Evolutionary conservation across 2,888 invertebrate species (phyloP).

Genomic region (Diloba caeruleocephala): DNA sequence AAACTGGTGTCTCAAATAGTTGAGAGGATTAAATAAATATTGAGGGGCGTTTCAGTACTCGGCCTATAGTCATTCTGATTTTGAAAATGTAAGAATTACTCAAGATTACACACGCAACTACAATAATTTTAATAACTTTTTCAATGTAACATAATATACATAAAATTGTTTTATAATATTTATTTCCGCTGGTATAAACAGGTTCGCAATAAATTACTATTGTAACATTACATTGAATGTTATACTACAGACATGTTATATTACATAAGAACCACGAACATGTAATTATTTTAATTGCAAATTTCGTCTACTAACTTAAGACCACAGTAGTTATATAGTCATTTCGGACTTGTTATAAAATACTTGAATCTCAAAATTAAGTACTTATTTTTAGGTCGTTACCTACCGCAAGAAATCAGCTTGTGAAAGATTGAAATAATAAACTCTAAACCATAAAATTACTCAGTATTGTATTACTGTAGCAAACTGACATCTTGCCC

Average conservation of each 20-base stretch:
- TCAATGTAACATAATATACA: conserved; percentile 10
- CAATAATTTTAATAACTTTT: conserved; percentile 5
- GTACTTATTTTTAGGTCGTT: conserved; percentile 40
- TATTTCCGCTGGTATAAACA: conserved; percentile 32
- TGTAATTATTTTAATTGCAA: conserved; percentile 61
- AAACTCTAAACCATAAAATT: conserved; percentile 56
- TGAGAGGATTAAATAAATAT: no score
- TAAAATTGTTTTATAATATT: conserved; percentile 36
- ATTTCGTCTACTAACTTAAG: conserved; percentile 53
- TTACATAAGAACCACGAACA: conserved; percentile 44
- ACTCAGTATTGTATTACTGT: conserved; percentile 57
- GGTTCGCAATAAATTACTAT: conserved; percentile 41
- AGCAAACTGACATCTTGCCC: conserved; percentile 33
- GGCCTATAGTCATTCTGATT: conserved; percentile 15
- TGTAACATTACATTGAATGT: conserved; percentile 28
- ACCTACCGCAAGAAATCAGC: conserved; percentile 55
- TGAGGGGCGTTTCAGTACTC: no score
- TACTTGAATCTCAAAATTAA: conserved; percentile 41
- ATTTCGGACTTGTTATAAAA: conserved; percentile 48
- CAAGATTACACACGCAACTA: not conserved
- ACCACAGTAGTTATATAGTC: conserved; percentile 43
- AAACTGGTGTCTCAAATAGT: no score
- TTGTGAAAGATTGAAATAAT: conserved; percentile 54
- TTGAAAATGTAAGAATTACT: not conserved
- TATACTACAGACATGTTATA: conserved; percentile 24